Base-by-base conservation (phyloP, 2,888 invertebrate genomes). In the Cistogaster globosa region DNA sequence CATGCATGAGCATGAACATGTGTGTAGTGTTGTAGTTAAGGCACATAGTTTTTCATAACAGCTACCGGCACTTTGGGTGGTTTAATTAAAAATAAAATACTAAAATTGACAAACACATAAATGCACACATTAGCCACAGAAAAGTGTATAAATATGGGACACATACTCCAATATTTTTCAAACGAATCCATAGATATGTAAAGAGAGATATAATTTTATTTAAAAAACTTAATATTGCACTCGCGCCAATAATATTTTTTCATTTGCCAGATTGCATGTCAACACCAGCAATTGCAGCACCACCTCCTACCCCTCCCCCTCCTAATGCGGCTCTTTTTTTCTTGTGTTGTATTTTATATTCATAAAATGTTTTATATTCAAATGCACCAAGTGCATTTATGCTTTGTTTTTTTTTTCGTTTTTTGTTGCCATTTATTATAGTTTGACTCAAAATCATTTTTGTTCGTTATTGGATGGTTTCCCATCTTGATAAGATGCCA, bases 401-500 rank as follows among this genome's bases (percentile, higher is more conserved):
- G 51, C 60, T 80, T 22, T 45, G 51, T 20, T 5, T 32, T 32
- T 26, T 32, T 7, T 7, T 32, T 32, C 32, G 6, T 32, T 32
- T 32, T 32, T 32, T 67, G 20, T 81, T 75, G 78, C 62, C 69
- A 45, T 81, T 80, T 74, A 74, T 67, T 80, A 74, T 74, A 68
- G 45, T 81, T 81, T 74, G 53, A 78, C 53, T 72, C 68, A 68
- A 81, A 72, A 76, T 80, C 87, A 87, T 88, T 88, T 88, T 89
- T 90, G 88, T 89, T 89, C 90, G 80, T 89, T 91, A 91, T 90
- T 92, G 92, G 92, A 91, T 91, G 90, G 87, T 89, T 90, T 89
- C 92, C 92, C 90, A 92, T 92, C 92, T 89, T 89, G 92, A 92
- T 92, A 92, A 92, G 91, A 90, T 90, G 90, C 89, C 90, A 92